Evolutionary conservation across 2,797 vertebrate genomes (phyloP), one percentile per base, ranked within the genome.

Genomic region (Anomalospiza imberbis): DNA sequence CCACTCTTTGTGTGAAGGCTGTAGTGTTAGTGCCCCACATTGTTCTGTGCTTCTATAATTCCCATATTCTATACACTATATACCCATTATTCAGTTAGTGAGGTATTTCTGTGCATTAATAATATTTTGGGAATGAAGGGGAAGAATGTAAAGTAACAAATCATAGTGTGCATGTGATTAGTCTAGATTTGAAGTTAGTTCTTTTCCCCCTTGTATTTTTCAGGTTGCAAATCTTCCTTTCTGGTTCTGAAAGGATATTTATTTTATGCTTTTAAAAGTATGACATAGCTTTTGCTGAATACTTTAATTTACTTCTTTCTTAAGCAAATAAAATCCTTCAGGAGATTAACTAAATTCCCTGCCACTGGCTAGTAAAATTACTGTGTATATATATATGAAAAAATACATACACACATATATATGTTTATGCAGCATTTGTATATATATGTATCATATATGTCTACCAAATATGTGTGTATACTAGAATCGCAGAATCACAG

Each of bases 81-180:
- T 17, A n/a, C 6, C 12, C 16, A 17, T 48, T 66, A 34, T 45
- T 57, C 73, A 76, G 17, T 97, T 98, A 40, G 97, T 97, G 90
- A 65, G 82, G 32, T 89, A 61, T 97, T 95, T 95, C 79, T 65
- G 70, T 96, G 87, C 80, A 98, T 98, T 97, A 98, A 97, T 98
- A 97, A 97, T 97, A 94, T 91, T 97, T 97, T 26, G 11, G 11
- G 6, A 44, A 78, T 8, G 6, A 26, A 10, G 6, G 10, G 21
- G 12, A 66, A 87, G 20, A 12, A 54, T 24, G 25, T 7, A 48
- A 44, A 76, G 13, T 17, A 65, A 55, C 34, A 71, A 89, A 81
- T 22, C 36, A 13, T 10, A 54, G 15, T 18, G 11, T 51, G 24
- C 6, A 19, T 24, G 25, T 36, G 24, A 71, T 48, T 57, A 36